Evolutionary conservation across 35 echinoderm and acorn worm genomes (phyloP).

Genomic region (Apostichopus japonicus): DNA sequence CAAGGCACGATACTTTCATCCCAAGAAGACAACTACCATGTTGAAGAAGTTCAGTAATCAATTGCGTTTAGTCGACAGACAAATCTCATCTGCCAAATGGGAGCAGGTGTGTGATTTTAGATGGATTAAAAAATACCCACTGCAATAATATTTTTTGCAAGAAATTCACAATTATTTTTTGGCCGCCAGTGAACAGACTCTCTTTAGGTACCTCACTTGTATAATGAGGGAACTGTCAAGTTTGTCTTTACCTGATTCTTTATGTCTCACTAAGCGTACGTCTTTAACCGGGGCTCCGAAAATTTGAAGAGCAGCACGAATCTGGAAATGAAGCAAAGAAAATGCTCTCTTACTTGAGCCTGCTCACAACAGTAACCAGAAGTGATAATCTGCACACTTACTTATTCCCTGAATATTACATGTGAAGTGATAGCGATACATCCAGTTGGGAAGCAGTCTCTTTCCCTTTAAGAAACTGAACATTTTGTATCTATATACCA

Average conservation of each 20-base stretch:
- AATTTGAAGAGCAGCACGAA: conserved; percentile 78
- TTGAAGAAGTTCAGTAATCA: too few relatives aligned
- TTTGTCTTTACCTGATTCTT: conserved; percentile 87
- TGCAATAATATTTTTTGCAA: background rate
- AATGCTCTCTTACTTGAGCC: background rate
- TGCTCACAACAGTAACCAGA: too few relatives aligned
- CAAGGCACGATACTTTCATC: too few relatives aligned
- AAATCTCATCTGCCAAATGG: too few relatives aligned
- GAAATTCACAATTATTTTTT: background rate
- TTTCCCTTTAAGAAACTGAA: background rate
- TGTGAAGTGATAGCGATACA: too few relatives aligned
- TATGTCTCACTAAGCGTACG: conserved; percentile 82
- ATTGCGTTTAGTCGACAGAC: too few relatives aligned
- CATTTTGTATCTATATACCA: background rate
- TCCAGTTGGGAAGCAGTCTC: too few relatives aligned
- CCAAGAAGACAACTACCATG: too few relatives aligned
- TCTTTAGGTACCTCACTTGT: background rate
- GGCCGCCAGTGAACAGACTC: conserved; percentile 45
- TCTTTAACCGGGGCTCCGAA: conserved; percentile 90
- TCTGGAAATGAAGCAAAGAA: conserved; percentile 39
- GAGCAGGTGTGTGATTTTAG: too few relatives aligned
- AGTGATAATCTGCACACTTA: too few relatives aligned
- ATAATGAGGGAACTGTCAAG: background rate
- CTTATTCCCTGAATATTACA: too few relatives aligned
- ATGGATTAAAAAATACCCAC: too few relatives aligned